phyloP scores from a whole-genome alignment of 2,797 vertebrate species.

The Sciurus carolinensis region DNA sequence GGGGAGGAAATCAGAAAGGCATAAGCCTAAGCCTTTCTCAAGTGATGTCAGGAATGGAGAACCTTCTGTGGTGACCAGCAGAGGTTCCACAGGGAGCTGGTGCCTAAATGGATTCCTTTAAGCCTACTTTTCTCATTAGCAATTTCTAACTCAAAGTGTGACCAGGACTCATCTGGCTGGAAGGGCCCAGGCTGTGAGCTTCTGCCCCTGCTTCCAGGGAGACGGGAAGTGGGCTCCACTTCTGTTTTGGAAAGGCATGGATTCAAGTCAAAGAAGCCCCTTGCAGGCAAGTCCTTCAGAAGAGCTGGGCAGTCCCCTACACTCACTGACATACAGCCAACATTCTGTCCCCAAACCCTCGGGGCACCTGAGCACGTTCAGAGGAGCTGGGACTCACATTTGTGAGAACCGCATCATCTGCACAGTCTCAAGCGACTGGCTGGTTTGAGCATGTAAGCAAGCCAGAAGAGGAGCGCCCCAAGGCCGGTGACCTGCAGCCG shows the following conservation, averaged over 20 bases:
- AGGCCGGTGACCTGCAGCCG: not conserved
- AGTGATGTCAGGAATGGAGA: not conserved
- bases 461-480: not conserved
- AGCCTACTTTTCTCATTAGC: not conserved
- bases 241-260: not conserved
- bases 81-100: not conserved
- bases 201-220: too few relatives aligned
- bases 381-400: not conserved
- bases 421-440: not conserved
- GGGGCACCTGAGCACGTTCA: fast-evolving
- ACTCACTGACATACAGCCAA: not conserved
- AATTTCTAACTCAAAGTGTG: not conserved
- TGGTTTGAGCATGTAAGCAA: too few relatives aligned
- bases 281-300: not conserved
- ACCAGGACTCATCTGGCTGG: fast-evolving
- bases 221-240: not conserved
- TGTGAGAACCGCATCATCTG: not conserved
- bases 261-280: not conserved
- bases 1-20: not conserved
- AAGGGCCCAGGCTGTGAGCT: fast-evolving
- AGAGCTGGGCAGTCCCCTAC: not conserved
- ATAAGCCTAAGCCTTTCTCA: not conserved
- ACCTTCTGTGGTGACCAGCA: not conserved
- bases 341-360: not conserved
- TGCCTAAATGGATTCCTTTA: not conserved